phyloP scores from a whole-genome alignment of 23 tunicate genomes.

The Trididemnum clinides region DNA sequence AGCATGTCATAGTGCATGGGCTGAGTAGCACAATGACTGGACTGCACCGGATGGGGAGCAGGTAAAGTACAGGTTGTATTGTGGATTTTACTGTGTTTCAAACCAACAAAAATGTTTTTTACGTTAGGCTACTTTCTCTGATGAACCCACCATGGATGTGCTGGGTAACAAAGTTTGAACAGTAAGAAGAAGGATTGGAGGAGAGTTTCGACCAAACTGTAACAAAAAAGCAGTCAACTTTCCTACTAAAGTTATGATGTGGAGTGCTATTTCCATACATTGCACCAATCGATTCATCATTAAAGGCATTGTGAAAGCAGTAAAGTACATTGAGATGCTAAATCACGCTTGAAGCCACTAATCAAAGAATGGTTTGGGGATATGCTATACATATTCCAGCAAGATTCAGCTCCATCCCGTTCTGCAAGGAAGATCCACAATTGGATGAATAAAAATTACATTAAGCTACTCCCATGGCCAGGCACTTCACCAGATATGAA shows the following conservation, averaged over 20 bases:
- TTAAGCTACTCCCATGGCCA: background rate
- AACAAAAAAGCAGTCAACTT: background rate
- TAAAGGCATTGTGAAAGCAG: too few species aligned
- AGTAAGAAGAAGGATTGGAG: background rate
- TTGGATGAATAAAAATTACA: too few species aligned
- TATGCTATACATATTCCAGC: background rate
- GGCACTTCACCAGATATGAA: background rate
- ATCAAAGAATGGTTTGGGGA: too few species aligned
- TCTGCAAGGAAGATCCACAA: too few species aligned
- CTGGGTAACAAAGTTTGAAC: background rate
- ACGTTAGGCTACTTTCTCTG: slow-evolving; percentile 3
- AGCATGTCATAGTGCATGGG: background rate
- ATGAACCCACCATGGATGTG: background rate
- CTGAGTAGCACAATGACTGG: slow-evolving; percentile 5
- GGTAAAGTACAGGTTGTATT: background rate
- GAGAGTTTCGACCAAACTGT: background rate
- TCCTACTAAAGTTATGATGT: background rate
- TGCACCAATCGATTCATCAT: too few species aligned
- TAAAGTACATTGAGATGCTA: slow-evolving; percentile 23
- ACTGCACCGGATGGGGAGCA: slow-evolving; percentile 9
- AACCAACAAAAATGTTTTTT: too few species aligned
- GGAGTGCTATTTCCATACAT: slow-evolving; percentile 7
- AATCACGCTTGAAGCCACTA: background rate
- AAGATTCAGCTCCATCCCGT: background rate
- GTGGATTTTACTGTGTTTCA: too few species aligned